A percentile compares a stretch with the other conserved stretches of the same genome.
phyloP scores from a whole-genome alignment of 2,113 vertebrate genomes.

The Callocephalon fimbriatum region DNA sequence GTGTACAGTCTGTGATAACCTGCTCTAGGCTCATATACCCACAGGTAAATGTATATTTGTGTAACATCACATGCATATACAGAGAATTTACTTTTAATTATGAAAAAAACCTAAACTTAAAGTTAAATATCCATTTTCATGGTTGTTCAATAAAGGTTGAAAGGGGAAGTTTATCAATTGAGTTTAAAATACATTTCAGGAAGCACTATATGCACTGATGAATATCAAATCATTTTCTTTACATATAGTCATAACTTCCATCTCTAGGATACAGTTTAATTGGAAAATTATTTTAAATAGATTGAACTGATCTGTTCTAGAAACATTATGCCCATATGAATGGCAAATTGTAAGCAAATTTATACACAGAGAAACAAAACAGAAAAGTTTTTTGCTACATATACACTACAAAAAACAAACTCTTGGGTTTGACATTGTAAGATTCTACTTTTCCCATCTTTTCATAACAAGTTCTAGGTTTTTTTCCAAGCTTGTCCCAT shows the following conservation, averaged over 20 bases:
- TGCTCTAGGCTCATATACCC: not conserved
- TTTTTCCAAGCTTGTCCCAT: not conserved
- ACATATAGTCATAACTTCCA: slow-evolving; percentile 42
- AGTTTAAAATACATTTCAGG: slow-evolving; percentile 44
- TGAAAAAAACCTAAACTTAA: not conserved
- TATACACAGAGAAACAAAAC: not conserved
- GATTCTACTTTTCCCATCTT: not conserved
- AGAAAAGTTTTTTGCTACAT: not conserved
- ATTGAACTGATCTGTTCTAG: not conserved
- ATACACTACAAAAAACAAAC: not conserved
- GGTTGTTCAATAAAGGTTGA: not conserved
- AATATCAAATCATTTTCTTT: slow-evolving; percentile 42
- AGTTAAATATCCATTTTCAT: not conserved
- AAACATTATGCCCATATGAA: slow-evolving; percentile 24
- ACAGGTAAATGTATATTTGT: not conserved
- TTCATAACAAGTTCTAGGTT: not conserved
- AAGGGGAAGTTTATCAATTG: not conserved
- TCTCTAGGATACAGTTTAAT: slow-evolving; percentile 58
- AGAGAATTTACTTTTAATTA: not conserved
- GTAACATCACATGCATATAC: not conserved
- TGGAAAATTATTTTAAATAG: slow-evolving; percentile 61
- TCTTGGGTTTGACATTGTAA: not conserved
- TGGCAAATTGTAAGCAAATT: not conserved
- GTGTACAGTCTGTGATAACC: not conserved
- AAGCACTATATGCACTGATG: slow-evolving; percentile 37